A percentile compares a stretch with the other conserved stretches of the same genome.
These are phyloP conservation scores for Isotomurus palustris DNA, from an alignment of 2,888 invertebrate genomes.

Conservation along the genomic window DNA sequence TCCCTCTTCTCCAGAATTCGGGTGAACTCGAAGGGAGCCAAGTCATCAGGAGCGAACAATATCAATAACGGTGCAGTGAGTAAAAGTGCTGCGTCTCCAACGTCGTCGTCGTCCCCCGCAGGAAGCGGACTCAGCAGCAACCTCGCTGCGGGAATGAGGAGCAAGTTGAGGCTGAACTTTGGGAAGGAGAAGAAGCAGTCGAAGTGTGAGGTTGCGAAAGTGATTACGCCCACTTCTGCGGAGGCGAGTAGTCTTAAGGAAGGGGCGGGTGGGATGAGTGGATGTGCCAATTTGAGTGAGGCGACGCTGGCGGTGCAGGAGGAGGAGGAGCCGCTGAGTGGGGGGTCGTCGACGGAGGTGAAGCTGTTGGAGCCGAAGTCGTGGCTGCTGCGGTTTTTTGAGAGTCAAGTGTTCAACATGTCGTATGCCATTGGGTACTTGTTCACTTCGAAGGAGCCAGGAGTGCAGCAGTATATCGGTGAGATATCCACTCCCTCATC, in stretches of 20 bases:
- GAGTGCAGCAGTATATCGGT: conserved; percentile 94
- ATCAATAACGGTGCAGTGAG: conserved; percentile 8
- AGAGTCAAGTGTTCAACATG: conserved; percentile 96
- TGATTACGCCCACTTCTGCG: background rate
- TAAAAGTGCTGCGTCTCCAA: conserved; percentile 5
- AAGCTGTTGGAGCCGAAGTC: conserved; percentile 47
- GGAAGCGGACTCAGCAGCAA: conserved; percentile 22
- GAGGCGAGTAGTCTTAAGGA: background rate
- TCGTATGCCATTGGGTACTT: conserved; percentile 97
- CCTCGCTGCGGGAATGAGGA: conserved; percentile 35
- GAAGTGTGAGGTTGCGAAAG: conserved; percentile 11
- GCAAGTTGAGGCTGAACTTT: conserved; percentile 38
- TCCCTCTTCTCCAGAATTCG: conserved; percentile 32
- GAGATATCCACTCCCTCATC: conserved; percentile 45
- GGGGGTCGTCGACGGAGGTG: conserved; percentile 5
- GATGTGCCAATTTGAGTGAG: conserved; percentile 22
- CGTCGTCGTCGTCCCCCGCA: background rate
- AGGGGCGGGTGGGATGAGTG: conserved; percentile 12
- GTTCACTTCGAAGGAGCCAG: conserved; percentile 96
- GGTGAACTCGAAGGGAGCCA: conserved; percentile 17
- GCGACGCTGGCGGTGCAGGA: background rate
- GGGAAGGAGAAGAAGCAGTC: conserved; percentile 36
- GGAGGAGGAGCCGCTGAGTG: conserved; percentile 13
- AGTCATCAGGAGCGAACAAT: background rate
- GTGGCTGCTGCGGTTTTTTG: conserved; percentile 79